Conservation (phyloP, 2,888 invertebrate genomes). For the Melinaea marsaeus region DNA sequence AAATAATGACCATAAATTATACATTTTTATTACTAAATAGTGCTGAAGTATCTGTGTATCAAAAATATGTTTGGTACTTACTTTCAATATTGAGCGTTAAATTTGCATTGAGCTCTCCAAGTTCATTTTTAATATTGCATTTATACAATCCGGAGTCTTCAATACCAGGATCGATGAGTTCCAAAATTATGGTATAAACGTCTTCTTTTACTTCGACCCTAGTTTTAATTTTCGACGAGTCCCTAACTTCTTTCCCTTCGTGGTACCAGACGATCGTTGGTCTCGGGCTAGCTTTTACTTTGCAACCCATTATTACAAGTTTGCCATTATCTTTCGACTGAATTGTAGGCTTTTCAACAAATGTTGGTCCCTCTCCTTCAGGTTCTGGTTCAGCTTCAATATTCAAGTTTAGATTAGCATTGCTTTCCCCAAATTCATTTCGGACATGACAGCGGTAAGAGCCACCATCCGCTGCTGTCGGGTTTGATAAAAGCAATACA, state of each 20-base stretch:
- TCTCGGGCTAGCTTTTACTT: conserved; percentile 72
- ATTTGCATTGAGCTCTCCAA: conserved; percentile 98
- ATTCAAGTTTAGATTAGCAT: conserved; percentile 96
- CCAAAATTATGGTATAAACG: conserved; percentile 91
- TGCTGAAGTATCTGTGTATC: background rate
- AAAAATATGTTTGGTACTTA: conserved; percentile 68
- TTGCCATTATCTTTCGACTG: conserved; percentile 82
- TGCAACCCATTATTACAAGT: conserved; percentile 73
- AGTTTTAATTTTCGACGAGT: conserved; percentile 89
- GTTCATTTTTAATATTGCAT: conserved; percentile 96
- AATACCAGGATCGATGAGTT: conserved; percentile 92
- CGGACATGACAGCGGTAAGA: conserved; percentile 92
- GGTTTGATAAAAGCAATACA: conserved; percentile 79
- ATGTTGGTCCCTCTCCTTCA: conserved; percentile 95
- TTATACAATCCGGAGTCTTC: conserved; percentile 99
- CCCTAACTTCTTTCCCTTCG: conserved; percentile 81
- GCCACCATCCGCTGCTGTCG: conserved; percentile 76
- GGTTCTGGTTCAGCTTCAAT: conserved; percentile 98
- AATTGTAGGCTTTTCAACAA: conserved; percentile 93
- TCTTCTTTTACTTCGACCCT: conserved; percentile 87
- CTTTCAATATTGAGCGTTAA: conserved; percentile 98
- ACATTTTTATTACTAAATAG: background rate
- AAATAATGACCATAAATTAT: conserved; percentile 7
- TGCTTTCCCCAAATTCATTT: conserved; percentile 97
- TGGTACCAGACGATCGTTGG: conserved; percentile 75